Evolutionary conservation across 35 echinoderm and acorn worm genomes (phyloP).

Genomic region (Nesometra sesokonis): DNA sequence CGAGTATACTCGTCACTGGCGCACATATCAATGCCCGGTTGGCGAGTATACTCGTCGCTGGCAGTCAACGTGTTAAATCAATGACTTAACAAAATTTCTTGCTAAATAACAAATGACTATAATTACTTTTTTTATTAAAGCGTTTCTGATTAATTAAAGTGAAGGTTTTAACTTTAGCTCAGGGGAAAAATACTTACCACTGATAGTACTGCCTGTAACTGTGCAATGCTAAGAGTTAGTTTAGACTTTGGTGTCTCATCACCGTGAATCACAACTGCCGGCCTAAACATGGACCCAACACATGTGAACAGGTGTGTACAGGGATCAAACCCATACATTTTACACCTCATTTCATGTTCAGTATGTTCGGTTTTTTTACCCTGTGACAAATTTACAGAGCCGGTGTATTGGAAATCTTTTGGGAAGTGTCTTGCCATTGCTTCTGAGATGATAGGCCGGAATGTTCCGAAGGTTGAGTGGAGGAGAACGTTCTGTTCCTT

Average conservation of each 20-base stretch:
- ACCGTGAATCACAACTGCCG: background rate
- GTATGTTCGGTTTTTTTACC: background rate
- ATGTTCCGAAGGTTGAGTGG: slow-evolving; percentile 51
- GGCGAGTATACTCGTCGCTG: too few relatives aligned
- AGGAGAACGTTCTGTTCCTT: background rate
- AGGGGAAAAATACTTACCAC: slow-evolving; percentile 15
- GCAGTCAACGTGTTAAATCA: too few relatives aligned
- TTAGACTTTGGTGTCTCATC: background rate
- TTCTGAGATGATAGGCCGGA: slow-evolving; percentile 80
- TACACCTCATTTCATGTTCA: background rate
- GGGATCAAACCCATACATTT: background rate
- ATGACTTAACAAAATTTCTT: too few relatives aligned
- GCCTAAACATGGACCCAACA: slow-evolving; percentile 48
- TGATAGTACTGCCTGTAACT: slow-evolving; percentile 36
- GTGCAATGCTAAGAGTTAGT: slow-evolving; percentile 10
- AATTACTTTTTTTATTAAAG: too few relatives aligned
- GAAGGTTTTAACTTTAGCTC: too few relatives aligned
- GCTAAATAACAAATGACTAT: too few relatives aligned
- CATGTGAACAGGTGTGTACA: slow-evolving; percentile 32
- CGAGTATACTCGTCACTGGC: too few relatives aligned
- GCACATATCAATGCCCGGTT: too few relatives aligned
- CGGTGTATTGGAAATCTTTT: background rate
- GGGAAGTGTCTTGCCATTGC: slow-evolving; percentile 56
- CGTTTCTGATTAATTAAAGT: too few relatives aligned
- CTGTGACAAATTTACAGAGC: background rate